Conservation (phyloP, 2,888 invertebrate genomes). For the Oscheius sp. region DNA sequence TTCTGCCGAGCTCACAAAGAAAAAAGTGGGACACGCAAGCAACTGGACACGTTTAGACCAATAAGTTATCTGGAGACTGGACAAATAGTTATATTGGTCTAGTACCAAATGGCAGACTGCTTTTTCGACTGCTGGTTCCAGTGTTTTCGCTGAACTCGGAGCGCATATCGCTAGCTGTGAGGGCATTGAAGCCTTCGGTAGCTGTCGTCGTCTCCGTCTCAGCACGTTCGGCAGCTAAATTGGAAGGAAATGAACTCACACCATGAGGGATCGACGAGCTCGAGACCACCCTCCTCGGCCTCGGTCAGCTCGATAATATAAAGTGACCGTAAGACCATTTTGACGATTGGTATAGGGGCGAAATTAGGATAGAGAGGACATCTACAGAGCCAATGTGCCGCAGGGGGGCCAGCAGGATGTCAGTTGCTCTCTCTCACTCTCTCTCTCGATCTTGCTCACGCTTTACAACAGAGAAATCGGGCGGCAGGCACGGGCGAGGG, state of each 20-base stretch:
- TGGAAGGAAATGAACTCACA: conserved; percentile 62
- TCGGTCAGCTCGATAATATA: conserved; percentile 72
- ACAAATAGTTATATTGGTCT: no score
- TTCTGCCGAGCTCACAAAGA: neutral
- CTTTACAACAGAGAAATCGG: conserved; percentile 15
- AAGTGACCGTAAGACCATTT: conserved; percentile 69
- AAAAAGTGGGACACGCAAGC: conserved; percentile 10
- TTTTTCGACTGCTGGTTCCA: conserved; percentile 57
- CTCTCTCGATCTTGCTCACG: conserved; percentile 6
- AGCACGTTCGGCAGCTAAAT: conserved; percentile 63
- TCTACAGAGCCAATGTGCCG: conserved; percentile 17
- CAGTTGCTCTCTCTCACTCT: neutral
- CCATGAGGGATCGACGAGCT: conserved; percentile 73
- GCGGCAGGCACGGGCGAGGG: conserved; percentile 13
- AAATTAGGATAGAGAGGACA: conserved; percentile 4
- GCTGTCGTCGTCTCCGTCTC: conserved; percentile 52
- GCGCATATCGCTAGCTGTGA: conserved; percentile 65
- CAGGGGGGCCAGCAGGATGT: conserved; percentile 14
- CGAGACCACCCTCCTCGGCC: conserved; percentile 73
- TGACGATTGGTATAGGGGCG: neutral
- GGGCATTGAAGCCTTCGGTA: conserved; percentile 48
- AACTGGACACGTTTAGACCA: neutral
- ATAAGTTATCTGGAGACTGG: neutral
- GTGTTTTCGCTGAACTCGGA: conserved; percentile 73
- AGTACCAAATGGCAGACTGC: conserved; percentile 43